Percentiles rank a stretch among this genome's conserved stretches.
Conservation (phyloP, 2,888 invertebrate genomes). For the Chorisops tibialis region DNA sequence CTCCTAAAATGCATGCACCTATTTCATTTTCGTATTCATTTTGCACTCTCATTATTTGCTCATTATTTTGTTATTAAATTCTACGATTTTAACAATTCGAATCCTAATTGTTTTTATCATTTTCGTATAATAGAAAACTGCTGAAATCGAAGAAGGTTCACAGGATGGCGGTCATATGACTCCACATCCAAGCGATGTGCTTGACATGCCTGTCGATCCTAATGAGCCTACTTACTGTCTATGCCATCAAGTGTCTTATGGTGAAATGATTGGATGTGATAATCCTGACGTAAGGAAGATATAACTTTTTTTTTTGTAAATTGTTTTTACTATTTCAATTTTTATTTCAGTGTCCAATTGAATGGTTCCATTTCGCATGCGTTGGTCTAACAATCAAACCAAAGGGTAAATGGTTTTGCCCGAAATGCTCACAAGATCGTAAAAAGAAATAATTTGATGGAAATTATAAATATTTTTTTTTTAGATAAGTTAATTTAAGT, state of each 20-base stretch:
- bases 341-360: conserved; percentile 65
- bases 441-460: conserved; percentile 68
- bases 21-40: conserved; percentile 25
- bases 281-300: conserved; percentile 66
- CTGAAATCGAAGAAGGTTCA: conserved; percentile 57
- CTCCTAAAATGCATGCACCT: no score
- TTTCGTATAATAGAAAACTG: conserved; percentile 42
- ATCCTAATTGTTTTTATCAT: background rate
- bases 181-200: conserved; percentile 79
- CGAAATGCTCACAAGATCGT: conserved; percentile 79
- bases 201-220: conserved; percentile 92
- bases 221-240: conserved; percentile 98
- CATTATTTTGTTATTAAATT: background rate
- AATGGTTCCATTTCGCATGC: conserved; percentile 93
- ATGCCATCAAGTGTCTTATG: conserved; percentile 94
- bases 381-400: conserved; percentile 83
- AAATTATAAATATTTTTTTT: background rate
- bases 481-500: background rate
- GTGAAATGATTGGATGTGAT: conserved; percentile 94
- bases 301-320: conserved; percentile 5
- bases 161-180: conserved; percentile 52
- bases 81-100: no score
- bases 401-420: conserved; percentile 93
- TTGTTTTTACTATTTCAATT: conserved; percentile 9
- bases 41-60: conserved; percentile 4